Base-by-base conservation (phyloP, 2,888 invertebrate species). In the Eristalinus aeneus region DNA sequence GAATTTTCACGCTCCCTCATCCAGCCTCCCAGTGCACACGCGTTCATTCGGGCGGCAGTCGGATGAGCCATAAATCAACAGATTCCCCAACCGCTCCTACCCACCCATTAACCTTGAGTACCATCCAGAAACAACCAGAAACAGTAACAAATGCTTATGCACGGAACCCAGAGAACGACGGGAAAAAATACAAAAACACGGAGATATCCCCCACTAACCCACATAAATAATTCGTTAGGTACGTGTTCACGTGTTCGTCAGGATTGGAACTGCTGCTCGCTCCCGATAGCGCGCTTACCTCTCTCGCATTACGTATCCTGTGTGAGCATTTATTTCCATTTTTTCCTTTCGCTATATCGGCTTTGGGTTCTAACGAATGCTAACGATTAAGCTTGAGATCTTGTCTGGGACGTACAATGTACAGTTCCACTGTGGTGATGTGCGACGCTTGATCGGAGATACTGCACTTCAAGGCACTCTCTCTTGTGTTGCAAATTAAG, bases 211-310 rank as follows among this genome's bases (percentile, higher is more conserved):
- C 75, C 60, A 71, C 75, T 81, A 81, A 81, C 81, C 81, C 75
- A 75, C 81, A 81, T 76, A 81, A 81, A 81, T 81, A 61, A 61
- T 65, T 76, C 65, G 63, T 60, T 23, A 64, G 73, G 54, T 73
- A 82, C 82, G 76, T 82, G 82, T 76, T 82, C 76, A 72, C 74
- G 75, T 67, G 63, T 64, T 82, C 63, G 74, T 71, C 76, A 56
- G 71, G 65, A 75, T 67, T 31, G 23, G 46, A 16, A 46, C 16
- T 71, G 34, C 68, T 36, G 23, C 27, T 34, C 8, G 10, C 56
- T 58, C 1, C 69, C 36, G 58, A 23, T 56, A 27, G 61, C 11
- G 61, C 11, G 34, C 32, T 61, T 16, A 31, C 61, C 32, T 20
- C 34, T 6, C 32, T 22, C 11, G 58, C 23, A 27, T 58, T 12